phyloP scores from a whole-genome alignment of 2,888 invertebrate genomes.

The Catocala fraxini region DNA sequence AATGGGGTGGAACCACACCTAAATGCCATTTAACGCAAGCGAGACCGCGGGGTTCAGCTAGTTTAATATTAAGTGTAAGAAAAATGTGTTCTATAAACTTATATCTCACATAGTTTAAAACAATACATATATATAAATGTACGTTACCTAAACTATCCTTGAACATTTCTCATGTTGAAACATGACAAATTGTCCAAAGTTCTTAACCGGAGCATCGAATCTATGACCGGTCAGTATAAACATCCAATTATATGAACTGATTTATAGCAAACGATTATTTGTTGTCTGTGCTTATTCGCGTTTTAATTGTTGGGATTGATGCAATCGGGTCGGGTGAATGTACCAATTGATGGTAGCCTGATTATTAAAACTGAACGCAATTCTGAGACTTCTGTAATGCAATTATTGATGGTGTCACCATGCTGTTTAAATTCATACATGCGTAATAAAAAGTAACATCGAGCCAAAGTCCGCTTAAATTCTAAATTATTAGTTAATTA shows the following conservation, averaged over 20 bases:
- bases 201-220: conserved; percentile 44
- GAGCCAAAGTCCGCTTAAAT: no score
- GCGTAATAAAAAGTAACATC: no score
- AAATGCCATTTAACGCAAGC: no score
- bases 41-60: no score
- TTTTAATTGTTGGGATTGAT: conserved; percentile 57
- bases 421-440: no score
- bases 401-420: no score
- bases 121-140: conserved; percentile 10
- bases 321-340: conserved; percentile 39
- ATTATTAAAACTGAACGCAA: no score
- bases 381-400: no score
- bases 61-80: no score
- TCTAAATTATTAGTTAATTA: no score
- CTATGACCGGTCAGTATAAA: conserved; percentile 49
- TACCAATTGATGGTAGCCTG: conserved; percentile 5
- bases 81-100: no score
- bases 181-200: conserved; percentile 43
- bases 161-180: conserved; percentile 44
- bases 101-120: not conserved
- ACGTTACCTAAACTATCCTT: conserved; percentile 19
- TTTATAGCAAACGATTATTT: conserved; percentile 57
- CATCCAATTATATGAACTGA: conserved; percentile 53
- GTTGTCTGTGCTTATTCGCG: conserved; percentile 58
- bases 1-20: no score